A percentile compares a stretch with the other conserved stretches of the same genome.
Evolutionary conservation across 2,113 vertebrate species (phyloP).

Genomic region (Pelusios castaneus): DNA sequence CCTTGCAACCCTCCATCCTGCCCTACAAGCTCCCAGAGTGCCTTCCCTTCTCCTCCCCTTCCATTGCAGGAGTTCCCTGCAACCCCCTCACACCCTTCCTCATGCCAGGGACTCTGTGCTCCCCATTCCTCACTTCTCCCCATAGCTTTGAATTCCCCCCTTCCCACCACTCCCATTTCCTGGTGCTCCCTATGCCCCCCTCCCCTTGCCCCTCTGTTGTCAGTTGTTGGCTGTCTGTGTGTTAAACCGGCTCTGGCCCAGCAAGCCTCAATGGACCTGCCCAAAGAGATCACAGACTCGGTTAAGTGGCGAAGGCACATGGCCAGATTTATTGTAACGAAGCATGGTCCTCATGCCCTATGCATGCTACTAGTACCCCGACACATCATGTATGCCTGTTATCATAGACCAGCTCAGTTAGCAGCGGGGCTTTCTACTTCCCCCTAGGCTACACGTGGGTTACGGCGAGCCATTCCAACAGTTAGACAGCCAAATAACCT

Average conservation of each 20-base stretch:
- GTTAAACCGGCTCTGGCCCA: background rate
- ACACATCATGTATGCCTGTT: no score
- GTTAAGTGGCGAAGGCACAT: no score
- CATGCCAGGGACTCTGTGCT: background rate
- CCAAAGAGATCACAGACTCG: background rate
- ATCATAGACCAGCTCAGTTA: background rate
- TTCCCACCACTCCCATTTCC: no score
- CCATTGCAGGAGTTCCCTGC: background rate
- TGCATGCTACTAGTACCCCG: background rate
- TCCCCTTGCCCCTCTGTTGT: background rate
- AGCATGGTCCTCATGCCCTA: background rate
- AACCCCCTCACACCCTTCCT: background rate
- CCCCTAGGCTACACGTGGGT: background rate
- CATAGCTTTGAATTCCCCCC: no score
- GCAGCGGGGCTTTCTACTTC: background rate
- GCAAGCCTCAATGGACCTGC: background rate
- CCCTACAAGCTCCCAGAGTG: background rate
- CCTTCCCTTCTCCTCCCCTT: background rate
- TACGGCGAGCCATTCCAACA: background rate
- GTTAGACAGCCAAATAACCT: background rate
- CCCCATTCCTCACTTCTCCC: background rate
- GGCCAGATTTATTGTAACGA: background rate
- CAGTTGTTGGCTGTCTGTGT: background rate
- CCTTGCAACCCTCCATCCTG: background rate
- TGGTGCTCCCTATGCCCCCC: no score